Evolutionary conservation across 2,797 vertebrate species (phyloP).

Genomic region (Parauchenoglanis ngamensis): DNA sequence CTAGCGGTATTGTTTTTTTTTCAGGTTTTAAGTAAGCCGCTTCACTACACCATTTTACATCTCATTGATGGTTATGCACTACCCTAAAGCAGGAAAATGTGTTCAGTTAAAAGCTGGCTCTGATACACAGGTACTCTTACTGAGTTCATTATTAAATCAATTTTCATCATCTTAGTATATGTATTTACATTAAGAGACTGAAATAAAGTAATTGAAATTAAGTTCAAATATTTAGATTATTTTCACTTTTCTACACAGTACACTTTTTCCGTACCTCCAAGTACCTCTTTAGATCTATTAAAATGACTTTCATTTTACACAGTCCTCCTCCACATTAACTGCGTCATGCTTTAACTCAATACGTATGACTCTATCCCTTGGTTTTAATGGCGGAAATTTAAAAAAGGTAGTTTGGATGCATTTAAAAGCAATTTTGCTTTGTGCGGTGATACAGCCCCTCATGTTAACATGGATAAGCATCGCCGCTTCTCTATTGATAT

Average conservation of each 20-base stretch:
- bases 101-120: background rate
- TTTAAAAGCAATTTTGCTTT: too few relatives aligned
- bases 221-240: background rate
- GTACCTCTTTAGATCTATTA: background rate
- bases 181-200: background rate
- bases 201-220: background rate
- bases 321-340: background rate
- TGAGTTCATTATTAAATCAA: background rate
- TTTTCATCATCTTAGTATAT: background rate
- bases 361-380: background rate
- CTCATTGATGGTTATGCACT: background rate
- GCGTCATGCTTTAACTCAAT: background rate
- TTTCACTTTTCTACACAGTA: background rate
- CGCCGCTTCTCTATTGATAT: too few relatives aligned
- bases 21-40: background rate
- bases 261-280: background rate
- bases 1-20: background rate
- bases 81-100: background rate
- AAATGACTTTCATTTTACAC: background rate
- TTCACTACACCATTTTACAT: background rate
- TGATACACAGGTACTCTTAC: background rate
- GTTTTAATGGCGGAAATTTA: too few relatives aligned
- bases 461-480: too few relatives aligned
- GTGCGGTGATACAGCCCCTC: too few relatives aligned
- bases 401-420: too few relatives aligned